Conservation (phyloP, 1,140 invertebrate genomes). For the Kradibia gibbosae region DNA sequence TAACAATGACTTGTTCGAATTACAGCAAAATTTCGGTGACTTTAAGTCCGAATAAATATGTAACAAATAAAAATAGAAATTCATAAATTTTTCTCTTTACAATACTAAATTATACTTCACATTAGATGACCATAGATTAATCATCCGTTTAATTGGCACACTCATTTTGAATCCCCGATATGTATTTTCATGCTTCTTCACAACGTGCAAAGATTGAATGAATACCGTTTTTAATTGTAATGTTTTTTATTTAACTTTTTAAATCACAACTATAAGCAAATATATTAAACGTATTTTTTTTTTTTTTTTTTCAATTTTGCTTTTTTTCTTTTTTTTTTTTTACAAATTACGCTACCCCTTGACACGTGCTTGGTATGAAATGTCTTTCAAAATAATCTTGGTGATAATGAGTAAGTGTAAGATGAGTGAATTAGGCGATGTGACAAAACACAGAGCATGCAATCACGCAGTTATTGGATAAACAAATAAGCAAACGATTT, state of each 20-base stretch:
- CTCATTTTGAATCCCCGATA: slow-evolving; percentile 36
- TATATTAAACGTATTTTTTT: not conserved
- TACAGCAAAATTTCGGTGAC: slow-evolving; percentile 73
- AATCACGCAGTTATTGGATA: slow-evolving; percentile 14
- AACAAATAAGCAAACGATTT: not conserved
- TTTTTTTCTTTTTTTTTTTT: slow-evolving; percentile 29
- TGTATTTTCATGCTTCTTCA: slow-evolving; percentile 46
- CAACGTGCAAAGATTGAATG: slow-evolving; percentile 45
- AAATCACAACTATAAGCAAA: slow-evolving; percentile 22
- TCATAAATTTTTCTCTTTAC: slow-evolving; percentile 52
- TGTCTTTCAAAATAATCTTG: not conserved
- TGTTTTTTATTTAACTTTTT: slow-evolving; percentile 10
- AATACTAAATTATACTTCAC: slow-evolving; percentile 48
- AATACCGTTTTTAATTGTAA: slow-evolving; percentile 28
- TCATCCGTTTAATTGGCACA: slow-evolving; percentile 36
- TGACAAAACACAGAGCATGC: slow-evolving; percentile 58
- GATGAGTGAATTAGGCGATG: not conserved
- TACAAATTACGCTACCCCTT: slow-evolving; percentile 5
- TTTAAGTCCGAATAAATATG: slow-evolving; percentile 73
- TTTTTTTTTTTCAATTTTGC: slow-evolving; percentile 22
- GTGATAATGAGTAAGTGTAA: slow-evolving; percentile 39
- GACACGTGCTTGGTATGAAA: slow-evolving; percentile 29
- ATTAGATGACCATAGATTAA: slow-evolving; percentile 20
- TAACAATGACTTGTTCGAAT: slow-evolving; percentile 73
- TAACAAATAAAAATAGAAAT: slow-evolving; percentile 71